Conservation (phyloP, 1,140 invertebrate species). For the Pseudomyrmex concolor region DNA sequence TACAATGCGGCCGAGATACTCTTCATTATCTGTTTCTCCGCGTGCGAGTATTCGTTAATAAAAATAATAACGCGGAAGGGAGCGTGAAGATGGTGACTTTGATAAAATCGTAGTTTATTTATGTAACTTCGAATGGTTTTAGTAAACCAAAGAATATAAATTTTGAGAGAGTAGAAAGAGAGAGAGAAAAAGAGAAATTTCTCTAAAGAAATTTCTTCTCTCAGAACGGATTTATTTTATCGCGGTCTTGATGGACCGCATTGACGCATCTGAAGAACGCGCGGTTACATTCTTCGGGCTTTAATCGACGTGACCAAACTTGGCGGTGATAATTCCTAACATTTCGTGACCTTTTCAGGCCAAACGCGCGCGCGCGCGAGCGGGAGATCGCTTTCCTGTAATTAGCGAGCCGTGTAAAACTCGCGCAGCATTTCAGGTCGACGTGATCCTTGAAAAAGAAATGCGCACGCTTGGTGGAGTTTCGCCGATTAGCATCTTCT, state of each 20-base stretch:
- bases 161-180: no score
- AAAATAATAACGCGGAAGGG: no score
- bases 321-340: slow-evolving; percentile 32
- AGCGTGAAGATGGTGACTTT: no score
- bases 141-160: no score
- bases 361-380: neutral
- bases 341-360: slow-evolving; percentile 45
- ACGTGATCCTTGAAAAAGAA: slow-evolving; percentile 24
- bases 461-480: slow-evolving; percentile 31
- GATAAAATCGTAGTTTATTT: no score
- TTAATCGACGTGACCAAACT: slow-evolving; percentile 31
- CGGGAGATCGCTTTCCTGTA: slow-evolving; percentile 39
- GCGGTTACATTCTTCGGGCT: neutral
- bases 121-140: no score
- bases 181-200: neutral
- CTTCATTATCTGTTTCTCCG: neutral
- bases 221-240: neutral
- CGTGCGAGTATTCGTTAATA: no score
- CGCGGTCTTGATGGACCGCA: neutral
- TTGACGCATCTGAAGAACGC: slow-evolving; percentile 9
- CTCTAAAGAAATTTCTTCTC: neutral
- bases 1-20: neutral
- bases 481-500: slow-evolving; percentile 46
- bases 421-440: slow-evolving; percentile 16
- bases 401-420: slow-evolving; percentile 47